These are phyloP conservation scores for Carcinoscorpius rotundicauda DNA, from an alignment of 1,140 invertebrate species.

Conservation along the genomic window DNA sequence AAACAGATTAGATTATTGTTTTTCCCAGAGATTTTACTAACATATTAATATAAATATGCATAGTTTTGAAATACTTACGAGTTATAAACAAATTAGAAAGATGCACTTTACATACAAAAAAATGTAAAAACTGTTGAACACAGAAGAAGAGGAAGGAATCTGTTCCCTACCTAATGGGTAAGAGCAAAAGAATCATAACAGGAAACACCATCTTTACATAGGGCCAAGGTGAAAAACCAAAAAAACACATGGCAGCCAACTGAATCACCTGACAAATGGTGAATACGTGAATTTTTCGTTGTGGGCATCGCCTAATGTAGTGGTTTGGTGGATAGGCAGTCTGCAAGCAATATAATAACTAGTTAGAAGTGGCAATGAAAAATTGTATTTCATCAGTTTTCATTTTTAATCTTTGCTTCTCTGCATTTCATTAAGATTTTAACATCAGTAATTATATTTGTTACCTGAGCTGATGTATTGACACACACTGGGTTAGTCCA, in stretches of 20 bases:
- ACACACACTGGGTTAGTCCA: too few relatives aligned
- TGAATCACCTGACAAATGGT: slow-evolving; percentile 47
- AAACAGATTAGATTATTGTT: too few relatives aligned
- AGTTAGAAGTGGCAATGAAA: neutral
- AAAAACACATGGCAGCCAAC: slow-evolving; percentile 44
- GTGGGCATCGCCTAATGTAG: slow-evolving; percentile 51
- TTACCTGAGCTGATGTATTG: too few relatives aligned
- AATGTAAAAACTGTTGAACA: neutral
- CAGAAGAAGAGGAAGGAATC: too few relatives aligned
- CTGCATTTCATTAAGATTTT: too few relatives aligned
- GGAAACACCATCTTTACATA: slow-evolving; percentile 55
- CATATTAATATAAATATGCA: too few relatives aligned
- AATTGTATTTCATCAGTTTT: too few relatives aligned
- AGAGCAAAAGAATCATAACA: slow-evolving; percentile 46
- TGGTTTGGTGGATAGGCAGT: slow-evolving; percentile 52
- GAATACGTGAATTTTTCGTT: slow-evolving; percentile 50
- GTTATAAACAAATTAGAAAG: neutral
- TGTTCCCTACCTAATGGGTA: slow-evolving; percentile 43
- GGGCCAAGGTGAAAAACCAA: slow-evolving; percentile 46
- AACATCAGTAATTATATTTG: too few relatives aligned
- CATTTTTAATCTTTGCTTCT: too few relatives aligned
- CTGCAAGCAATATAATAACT: slow-evolving; percentile 29
- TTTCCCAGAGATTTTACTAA: too few relatives aligned
- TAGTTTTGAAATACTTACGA: neutral
- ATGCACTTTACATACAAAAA: neutral